Conservation (phyloP, 1,140 invertebrate genomes). For the Pseudoatta argentina region DNA sequence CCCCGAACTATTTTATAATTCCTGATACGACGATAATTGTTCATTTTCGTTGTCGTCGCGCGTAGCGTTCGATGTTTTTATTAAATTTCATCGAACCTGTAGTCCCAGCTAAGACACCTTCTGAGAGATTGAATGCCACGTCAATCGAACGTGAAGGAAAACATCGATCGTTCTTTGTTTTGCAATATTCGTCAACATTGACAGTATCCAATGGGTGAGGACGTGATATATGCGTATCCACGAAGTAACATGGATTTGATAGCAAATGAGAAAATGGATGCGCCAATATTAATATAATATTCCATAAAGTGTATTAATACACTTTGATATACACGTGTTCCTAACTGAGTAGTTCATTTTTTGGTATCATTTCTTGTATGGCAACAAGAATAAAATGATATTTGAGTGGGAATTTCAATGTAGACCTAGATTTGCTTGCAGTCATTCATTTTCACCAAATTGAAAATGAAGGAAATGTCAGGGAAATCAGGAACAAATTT, state of each 20-base stretch:
- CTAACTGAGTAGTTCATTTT: too few species aligned
- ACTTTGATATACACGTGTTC: background rate
- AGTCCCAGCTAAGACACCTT: background rate
- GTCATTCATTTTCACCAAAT: too few species aligned
- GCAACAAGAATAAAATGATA: too few species aligned
- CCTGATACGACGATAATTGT: constrained; percentile 46
- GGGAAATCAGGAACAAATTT: too few species aligned
- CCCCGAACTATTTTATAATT: constrained; percentile 29
- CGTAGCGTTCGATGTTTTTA: constrained; percentile 27
- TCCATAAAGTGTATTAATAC: background rate
- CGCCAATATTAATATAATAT: constrained; percentile 29
- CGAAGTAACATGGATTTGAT: constrained; percentile 12
- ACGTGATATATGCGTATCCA: constrained; percentile 10
- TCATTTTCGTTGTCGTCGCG: constrained; percentile 31
- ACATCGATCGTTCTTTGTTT: constrained; percentile 34
- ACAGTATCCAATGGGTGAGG: background rate
- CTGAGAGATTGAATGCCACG: background rate
- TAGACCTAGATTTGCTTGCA: too few species aligned
- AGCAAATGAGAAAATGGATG: constrained; percentile 7
- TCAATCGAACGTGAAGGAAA: constrained; percentile 15
- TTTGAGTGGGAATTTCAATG: too few species aligned
- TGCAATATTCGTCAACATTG: constrained; percentile 33
- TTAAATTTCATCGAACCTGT: constrained; percentile 31
- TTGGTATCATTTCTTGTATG: too few species aligned
- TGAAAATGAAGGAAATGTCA: too few species aligned